Conservation (phyloP, 2,888 invertebrate species). For the Palloptera scutellata region DNA sequence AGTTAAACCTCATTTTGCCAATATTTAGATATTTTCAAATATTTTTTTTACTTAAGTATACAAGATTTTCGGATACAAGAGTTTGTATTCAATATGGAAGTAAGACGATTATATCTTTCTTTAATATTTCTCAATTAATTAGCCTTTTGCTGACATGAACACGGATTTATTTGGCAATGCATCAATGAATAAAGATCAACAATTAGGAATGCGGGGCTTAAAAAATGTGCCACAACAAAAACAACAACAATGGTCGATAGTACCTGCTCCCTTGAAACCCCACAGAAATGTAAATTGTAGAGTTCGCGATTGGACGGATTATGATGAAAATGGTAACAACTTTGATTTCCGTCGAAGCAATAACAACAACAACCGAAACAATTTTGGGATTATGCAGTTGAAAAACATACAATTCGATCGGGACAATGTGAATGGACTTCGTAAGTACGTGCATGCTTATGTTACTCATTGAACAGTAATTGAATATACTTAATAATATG, state of each 20-base stretch:
- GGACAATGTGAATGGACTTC: neutral
- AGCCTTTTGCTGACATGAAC: too few species aligned
- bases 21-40: too few species aligned
- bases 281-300: neutral
- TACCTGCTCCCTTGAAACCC: neutral
- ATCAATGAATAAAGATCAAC: too few species aligned
- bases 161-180: too few species aligned
- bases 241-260: neutral
- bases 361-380: neutral
- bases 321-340: neutral
- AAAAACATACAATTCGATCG: neutral
- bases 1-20: too few species aligned
- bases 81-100: too few species aligned
- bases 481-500: too few species aligned
- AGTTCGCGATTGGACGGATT: neutral
- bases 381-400: neutral
- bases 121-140: too few species aligned
- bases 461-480: neutral
- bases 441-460: slow-evolving; percentile 1
- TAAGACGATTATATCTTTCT: too few species aligned
- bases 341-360: neutral
- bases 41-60: too few species aligned
- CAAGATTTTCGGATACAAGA: too few species aligned
- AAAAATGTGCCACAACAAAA: neutral
- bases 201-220: too few species aligned